These are phyloP conservation scores for Leptosomus discolor DNA, from an alignment of 2,113 vertebrate genomes.

Conservation along the genomic window DNA sequence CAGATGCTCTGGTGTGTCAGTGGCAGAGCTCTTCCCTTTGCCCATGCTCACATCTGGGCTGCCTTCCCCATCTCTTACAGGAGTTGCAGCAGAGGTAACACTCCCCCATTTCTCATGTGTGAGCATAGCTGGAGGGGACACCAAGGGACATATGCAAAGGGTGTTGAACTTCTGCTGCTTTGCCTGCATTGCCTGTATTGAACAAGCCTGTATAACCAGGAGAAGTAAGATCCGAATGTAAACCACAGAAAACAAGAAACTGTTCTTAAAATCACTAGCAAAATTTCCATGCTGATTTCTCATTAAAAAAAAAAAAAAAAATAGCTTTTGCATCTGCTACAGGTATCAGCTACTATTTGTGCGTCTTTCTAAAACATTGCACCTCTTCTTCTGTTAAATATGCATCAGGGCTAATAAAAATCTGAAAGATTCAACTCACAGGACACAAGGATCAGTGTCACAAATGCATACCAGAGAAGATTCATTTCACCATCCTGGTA, in stretches of 20 bases:
- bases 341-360: neutral
- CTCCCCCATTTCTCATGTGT: neutral
- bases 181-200: neutral
- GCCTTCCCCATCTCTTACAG: neutral
- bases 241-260: neutral
- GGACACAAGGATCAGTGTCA: neutral
- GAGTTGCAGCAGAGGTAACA: neutral
- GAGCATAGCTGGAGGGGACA: neutral
- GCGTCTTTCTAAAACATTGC: neutral
- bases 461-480: neutral
- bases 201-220: neutral
- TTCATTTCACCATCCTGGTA: neutral
- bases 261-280: neutral
- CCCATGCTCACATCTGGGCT: neutral
- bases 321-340: neutral
- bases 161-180: neutral
- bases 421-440: neutral
- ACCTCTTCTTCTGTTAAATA: neutral
- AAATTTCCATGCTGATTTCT: neutral
- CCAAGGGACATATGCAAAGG: neutral
- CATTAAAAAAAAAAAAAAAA: neutral
- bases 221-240: neutral
- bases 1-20: too few relatives aligned
- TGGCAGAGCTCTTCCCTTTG: neutral
- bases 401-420: neutral